Conservation (phyloP, 2,888 invertebrate species). For the Coenonympha glycerion region DNA sequence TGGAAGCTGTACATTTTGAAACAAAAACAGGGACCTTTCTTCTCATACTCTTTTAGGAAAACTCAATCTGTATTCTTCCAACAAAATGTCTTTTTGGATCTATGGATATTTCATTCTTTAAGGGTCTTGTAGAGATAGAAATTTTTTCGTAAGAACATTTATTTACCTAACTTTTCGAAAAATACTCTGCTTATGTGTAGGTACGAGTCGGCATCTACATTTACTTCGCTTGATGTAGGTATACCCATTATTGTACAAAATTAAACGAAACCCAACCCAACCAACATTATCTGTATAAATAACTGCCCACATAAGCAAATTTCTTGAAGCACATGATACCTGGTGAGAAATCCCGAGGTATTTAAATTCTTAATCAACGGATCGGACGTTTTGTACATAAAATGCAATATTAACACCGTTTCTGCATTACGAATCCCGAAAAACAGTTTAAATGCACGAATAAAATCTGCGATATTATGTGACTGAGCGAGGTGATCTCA, state of each 20-base stretch:
- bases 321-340: conserved; percentile 27
- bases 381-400: conserved; percentile 50
- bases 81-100: not conserved
- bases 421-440: conserved; percentile 57
- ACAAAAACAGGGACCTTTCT: conserved; percentile 6
- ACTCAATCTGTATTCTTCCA: not conserved
- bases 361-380: conserved; percentile 59
- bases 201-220: not conserved
- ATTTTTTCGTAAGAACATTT: no score
- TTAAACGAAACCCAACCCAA: conserved; percentile 27
- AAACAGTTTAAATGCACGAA: conserved; percentile 50
- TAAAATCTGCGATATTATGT: conserved; percentile 61
- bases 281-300: conserved; percentile 28
- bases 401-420: conserved; percentile 65
- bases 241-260: conserved; percentile 12
- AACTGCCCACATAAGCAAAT: conserved; percentile 28
- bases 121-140: no score
- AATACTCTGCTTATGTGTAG: conserved; percentile 3
- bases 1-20: conserved; percentile 12
- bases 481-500: conserved; percentile 50
- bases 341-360: conserved; percentile 38
- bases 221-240: conserved; percentile 12
- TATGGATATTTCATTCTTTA: not conserved
- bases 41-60: conserved; percentile 1
- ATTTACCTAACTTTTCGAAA: not conserved